Conservation (phyloP, 2,888 invertebrate genomes). For the Limnephilus auricula region DNA sequence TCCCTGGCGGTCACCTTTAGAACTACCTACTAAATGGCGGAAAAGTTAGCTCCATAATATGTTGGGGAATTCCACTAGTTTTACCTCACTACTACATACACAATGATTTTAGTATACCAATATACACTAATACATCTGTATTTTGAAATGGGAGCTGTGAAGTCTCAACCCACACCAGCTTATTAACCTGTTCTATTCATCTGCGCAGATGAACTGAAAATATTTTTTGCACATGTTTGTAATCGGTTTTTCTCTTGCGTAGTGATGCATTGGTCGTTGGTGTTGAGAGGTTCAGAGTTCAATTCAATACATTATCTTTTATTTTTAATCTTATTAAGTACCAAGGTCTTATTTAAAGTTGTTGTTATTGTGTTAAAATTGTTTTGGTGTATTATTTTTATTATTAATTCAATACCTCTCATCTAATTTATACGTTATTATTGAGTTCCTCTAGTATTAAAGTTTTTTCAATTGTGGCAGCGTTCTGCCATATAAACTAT, state of each 20-base stretch:
- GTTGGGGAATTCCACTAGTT: not conserved
- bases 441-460: no score
- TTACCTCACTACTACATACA: not conserved
- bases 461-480: no score
- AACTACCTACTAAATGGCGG: not conserved
- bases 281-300: no score
- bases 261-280: not conserved
- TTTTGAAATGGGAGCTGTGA: not conserved
- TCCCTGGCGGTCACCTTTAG: not conserved
- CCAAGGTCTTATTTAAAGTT: no score
- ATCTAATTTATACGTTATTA: no score
- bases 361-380: no score
- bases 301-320: no score
- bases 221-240: not conserved
- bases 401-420: no score
- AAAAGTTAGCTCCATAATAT: not conserved
- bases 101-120: not conserved
- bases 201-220: not conserved
- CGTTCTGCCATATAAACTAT: no score
- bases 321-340: no score
- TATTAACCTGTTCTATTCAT: not conserved
- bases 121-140: not conserved
- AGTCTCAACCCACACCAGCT: not conserved
- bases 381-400: no score
- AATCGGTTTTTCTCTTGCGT: not conserved